Conservation (phyloP, 2,113 vertebrate genomes). For the Spea multiplicata region DNA sequence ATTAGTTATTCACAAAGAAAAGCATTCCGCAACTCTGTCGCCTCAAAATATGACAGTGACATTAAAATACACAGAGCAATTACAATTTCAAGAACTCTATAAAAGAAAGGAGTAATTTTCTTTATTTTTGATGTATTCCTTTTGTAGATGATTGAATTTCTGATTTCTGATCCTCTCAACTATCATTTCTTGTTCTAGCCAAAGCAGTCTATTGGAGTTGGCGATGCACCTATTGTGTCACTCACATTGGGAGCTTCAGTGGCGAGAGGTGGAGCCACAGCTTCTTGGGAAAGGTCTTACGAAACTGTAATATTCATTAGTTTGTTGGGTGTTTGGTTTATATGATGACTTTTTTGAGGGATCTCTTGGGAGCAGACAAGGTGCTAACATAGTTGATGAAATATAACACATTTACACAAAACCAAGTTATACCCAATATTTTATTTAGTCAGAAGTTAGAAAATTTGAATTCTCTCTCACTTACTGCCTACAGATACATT, state of each 20-base stretch:
- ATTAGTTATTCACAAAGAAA: slow-evolving; percentile 46
- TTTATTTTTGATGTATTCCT: slow-evolving; percentile 47
- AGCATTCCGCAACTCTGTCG: slow-evolving; percentile 26
- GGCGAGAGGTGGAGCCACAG: too few species aligned
- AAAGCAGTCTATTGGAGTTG: background rate
- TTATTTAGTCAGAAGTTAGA: too few species aligned
- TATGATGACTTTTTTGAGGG: too few species aligned
- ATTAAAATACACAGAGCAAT: slow-evolving; percentile 46
- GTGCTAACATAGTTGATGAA: too few species aligned
- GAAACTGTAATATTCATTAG: too few species aligned
- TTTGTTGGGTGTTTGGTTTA: too few species aligned
- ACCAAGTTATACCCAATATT: too few species aligned
- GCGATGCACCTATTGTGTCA: slow-evolving; percentile 23
- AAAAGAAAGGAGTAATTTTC: slow-evolving; percentile 44
- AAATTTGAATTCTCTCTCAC: too few species aligned
- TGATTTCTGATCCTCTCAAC: slow-evolving; percentile 37
- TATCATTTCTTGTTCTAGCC: slow-evolving; percentile 34
- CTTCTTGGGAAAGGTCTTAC: too few species aligned
- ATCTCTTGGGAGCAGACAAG: too few species aligned
- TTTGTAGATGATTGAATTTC: slow-evolving; percentile 48
- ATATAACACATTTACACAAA: too few species aligned
- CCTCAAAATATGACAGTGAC: slow-evolving; percentile 45
- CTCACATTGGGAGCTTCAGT: background rate
- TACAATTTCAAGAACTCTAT: slow-evolving; percentile 45
- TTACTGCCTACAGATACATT: too few species aligned